phyloP scores from a whole-genome alignment of 2,113 vertebrate species.

The Aspiorhynchus laticeps region DNA sequence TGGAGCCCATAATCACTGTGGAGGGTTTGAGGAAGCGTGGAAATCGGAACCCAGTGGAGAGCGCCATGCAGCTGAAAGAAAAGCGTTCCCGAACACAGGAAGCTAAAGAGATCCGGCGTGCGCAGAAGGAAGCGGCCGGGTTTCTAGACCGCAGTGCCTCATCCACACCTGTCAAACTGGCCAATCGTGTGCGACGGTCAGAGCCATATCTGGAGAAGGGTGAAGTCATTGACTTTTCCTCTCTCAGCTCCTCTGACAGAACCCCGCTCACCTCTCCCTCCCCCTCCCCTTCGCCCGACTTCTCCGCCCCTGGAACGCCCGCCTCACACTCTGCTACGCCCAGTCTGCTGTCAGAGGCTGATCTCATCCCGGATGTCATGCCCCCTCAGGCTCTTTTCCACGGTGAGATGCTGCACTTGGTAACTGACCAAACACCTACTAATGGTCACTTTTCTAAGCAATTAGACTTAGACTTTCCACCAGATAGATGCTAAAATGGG shows the following conservation, averaged over 20 bases:
- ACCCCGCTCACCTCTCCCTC: constrained; percentile 94
- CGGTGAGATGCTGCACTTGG: constrained; percentile 73
- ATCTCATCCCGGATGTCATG: constrained; percentile 96
- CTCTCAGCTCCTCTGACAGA: constrained; percentile 91
- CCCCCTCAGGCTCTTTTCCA: constrained; percentile 95
- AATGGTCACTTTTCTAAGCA: neutral
- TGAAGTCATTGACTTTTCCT: constrained; percentile 95
- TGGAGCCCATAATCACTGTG: constrained; percentile 91
- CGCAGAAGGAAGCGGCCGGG: constrained; percentile 89
- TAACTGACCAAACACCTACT: neutral
- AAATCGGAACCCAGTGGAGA: constrained; percentile 88
- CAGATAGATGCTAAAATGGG: neutral
- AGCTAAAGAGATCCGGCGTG: constrained; percentile 94
- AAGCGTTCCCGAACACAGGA: constrained; percentile 95
- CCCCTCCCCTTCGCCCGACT: constrained; percentile 91
- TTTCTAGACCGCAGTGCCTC: constrained; percentile 85
- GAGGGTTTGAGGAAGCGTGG: constrained; percentile 89
- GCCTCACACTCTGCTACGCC: constrained; percentile 94
- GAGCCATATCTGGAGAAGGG: constrained; percentile 90
- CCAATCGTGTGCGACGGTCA: constrained; percentile 72
- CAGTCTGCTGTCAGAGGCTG: constrained; percentile 92
- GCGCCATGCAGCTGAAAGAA: constrained; percentile 96
- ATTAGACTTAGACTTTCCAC: neutral
- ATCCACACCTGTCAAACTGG: constrained; percentile 85
- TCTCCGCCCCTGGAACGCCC: constrained; percentile 93